Percentiles rank a stretch among this genome's conserved stretches.
Evolutionary conservation across 2,113 vertebrate genomes (phyloP).

Genomic region (Antennarius striatus): DNA sequence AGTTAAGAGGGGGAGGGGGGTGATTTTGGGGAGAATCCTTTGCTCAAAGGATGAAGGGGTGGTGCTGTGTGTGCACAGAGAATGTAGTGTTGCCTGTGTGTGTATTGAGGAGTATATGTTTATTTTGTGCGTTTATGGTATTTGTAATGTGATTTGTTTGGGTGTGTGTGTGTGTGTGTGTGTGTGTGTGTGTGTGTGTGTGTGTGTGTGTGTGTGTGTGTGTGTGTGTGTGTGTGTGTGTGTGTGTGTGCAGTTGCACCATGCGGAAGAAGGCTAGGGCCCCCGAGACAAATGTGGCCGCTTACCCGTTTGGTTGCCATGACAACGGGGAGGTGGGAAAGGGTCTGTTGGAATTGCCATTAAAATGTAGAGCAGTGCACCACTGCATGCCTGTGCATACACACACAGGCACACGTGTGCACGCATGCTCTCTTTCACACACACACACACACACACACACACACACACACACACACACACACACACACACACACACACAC

Average conservation of each 20-base stretch:
- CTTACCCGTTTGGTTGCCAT: conserved; percentile 86
- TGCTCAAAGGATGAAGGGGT: conserved; percentile 1
- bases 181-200: conserved; percentile 41
- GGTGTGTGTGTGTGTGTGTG: conserved; percentile 26
- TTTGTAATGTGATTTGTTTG: neutral
- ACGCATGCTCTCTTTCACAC: neutral
- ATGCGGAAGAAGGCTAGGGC: conserved; percentile 80
- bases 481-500: conserved; percentile 11
- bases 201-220: conserved; percentile 45
- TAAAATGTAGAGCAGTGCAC: conserved; percentile 72
- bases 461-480: neutral
- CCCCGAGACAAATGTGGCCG: conserved; percentile 82
- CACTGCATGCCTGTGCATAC: conserved; percentile 75
- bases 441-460: conserved; percentile 14
- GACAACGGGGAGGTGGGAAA: conserved; percentile 79
- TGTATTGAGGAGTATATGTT: conserved; percentile 40
- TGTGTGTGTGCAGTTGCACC: conserved; percentile 73
- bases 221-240: conserved; percentile 60
- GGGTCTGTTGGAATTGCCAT: conserved; percentile 84
- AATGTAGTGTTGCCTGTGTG: conserved; percentile 18
- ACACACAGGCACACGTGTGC: conserved; percentile 19
- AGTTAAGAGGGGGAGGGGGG: conserved; percentile 30
- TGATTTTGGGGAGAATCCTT: conserved; percentile 29
- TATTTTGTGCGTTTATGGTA: conserved; percentile 6
- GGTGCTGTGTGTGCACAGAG: conserved; percentile 5